Evolutionary conservation across 1,140 invertebrate species (phyloP).

Genomic region (Brevipalpus yothersi): DNA sequence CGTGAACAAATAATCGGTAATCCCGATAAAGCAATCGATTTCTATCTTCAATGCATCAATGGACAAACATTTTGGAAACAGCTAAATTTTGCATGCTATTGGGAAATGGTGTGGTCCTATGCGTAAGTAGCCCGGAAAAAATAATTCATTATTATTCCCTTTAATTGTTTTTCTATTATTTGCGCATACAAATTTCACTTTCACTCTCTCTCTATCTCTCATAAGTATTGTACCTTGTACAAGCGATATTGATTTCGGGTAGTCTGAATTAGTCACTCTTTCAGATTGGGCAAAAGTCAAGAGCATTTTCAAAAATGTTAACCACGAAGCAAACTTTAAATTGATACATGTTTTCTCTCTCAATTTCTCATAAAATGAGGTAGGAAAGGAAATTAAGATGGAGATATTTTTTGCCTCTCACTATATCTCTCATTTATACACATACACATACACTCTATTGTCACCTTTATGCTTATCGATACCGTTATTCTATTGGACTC

Average conservation of each 20-base stretch:
- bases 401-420: too few species aligned
- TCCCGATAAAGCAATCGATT: background rate
- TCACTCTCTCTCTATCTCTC: background rate
- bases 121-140: slow-evolving; percentile 20
- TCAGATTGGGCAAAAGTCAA: too few species aligned
- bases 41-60: background rate
- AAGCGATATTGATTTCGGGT: slow-evolving; percentile 4
- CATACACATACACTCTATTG: slow-evolving; percentile 28
- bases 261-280: background rate
- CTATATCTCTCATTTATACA: too few species aligned
- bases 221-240: slow-evolving; percentile 1
- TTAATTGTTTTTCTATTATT: slow-evolving; percentile 4
- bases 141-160: slow-evolving; percentile 18
- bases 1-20: background rate
- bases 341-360: too few species aligned
- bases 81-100: background rate
- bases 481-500: too few species aligned
- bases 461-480: slow-evolving; percentile 53
- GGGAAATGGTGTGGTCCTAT: slow-evolving; percentile 2
- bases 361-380: too few species aligned
- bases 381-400: too few species aligned
- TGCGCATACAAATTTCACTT: too few species aligned
- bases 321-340: too few species aligned
- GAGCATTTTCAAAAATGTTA: too few species aligned
- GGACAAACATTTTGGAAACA: background rate